A percentile compares a stretch with the other conserved stretches of the same genome.
These are phyloP conservation scores for Pseudomyrmex dendroicus DNA, from an alignment of 1,140 invertebrate genomes.

Conservation along the genomic window DNA sequence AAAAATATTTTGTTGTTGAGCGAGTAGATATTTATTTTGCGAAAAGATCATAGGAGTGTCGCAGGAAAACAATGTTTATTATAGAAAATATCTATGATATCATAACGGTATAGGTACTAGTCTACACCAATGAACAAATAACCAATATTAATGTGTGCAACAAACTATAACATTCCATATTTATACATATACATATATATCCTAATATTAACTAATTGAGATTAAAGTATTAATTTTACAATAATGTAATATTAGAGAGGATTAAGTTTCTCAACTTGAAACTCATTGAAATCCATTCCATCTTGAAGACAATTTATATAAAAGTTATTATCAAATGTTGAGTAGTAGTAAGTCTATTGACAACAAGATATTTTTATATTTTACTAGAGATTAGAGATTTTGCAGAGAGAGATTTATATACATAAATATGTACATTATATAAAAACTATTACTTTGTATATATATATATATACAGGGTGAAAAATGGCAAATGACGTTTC, in stretches of 20 bases:
- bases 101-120: conserved; percentile 61
- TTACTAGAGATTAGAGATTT: no score
- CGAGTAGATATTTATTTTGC: neutral
- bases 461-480: no score
- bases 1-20: neutral
- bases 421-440: no score
- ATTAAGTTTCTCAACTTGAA: conserved; percentile 21
- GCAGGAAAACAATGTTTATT: no score
- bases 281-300: conserved; percentile 9
- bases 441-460: no score
- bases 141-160: conserved; percentile 41
- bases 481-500: no score
- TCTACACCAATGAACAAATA: conserved; percentile 71
- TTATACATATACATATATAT: neutral
- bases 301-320: neutral
- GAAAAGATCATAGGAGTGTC: neutral
- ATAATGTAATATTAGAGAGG: neutral
- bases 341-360: no score
- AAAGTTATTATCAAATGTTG: neutral
- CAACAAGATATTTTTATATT: no score
- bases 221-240: conserved; percentile 40
- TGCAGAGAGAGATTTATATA: no score
- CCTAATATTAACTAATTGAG: neutral
- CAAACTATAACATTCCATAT: conserved; percentile 12
- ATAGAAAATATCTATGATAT: conserved; percentile 37